phyloP scores from a whole-genome alignment of 2,888 invertebrate species.

The Drosophila paranaensis region DNA sequence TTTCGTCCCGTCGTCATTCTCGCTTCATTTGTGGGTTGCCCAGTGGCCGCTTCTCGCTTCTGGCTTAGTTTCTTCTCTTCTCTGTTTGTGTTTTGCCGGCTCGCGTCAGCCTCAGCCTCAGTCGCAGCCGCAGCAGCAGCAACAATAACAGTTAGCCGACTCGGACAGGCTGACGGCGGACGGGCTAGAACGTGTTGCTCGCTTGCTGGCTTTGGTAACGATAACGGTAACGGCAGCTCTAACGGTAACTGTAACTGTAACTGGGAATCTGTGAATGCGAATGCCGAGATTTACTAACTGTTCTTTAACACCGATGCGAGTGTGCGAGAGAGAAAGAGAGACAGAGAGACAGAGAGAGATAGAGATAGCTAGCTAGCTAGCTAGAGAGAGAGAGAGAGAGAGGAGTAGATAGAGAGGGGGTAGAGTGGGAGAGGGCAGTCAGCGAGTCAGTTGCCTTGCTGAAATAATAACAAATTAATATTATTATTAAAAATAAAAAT shows the following conservation, averaged over 20 bases:
- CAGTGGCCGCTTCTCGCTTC: not conserved
- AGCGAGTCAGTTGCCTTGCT: not conserved
- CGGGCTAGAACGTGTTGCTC: constrained; percentile 49
- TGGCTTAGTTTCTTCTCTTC: constrained; percentile 7
- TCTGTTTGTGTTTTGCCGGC: constrained; percentile 54
- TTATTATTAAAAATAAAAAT: constrained; percentile 50
- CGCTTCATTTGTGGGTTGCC: constrained; percentile 42
- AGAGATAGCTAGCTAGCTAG: not conserved
- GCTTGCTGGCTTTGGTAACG: constrained; percentile 7
- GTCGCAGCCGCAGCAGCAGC: constrained; percentile 7
- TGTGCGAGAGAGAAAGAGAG: not conserved
- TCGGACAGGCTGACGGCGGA: constrained; percentile 30
- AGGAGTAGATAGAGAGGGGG: too few species aligned
- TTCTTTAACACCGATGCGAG: constrained; percentile 11
- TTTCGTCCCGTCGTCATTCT: constrained; percentile 44
- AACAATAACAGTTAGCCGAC: constrained; percentile 43
- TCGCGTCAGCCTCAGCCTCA: constrained; percentile 16
- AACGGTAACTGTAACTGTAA: constrained; percentile 9
- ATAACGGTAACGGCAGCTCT: not conserved
- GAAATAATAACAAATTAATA: constrained; percentile 58
- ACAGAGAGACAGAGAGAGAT: not conserved
- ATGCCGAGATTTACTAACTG: constrained; percentile 38
- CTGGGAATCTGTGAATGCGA: constrained; percentile 13
- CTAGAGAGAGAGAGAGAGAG: not conserved
- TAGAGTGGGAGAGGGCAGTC: not conserved